phyloP scores from a whole-genome alignment of 1,140 invertebrate genomes.

The Babylonia areolata region DNA sequence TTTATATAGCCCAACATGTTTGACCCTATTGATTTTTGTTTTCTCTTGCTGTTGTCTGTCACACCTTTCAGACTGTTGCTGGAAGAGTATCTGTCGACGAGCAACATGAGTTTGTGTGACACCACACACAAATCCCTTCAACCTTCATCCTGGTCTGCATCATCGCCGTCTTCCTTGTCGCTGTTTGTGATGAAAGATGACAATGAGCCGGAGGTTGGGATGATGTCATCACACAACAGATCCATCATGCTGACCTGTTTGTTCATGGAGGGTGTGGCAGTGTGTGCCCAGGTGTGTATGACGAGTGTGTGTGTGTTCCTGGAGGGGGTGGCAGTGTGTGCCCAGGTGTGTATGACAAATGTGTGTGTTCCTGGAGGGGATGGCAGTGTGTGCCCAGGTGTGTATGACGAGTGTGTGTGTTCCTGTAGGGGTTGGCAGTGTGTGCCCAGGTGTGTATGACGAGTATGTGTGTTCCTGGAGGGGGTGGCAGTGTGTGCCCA shows the following conservation, averaged over 20 bases:
- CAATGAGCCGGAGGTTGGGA: conserved; percentile 8
- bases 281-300: conserved; percentile 65
- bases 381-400: too few species aligned
- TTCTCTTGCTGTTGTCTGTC: neutral
- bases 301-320: too few species aligned
- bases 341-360: too few species aligned
- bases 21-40: neutral
- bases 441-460: too few species aligned
- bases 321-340: too few species aligned
- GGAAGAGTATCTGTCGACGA: conserved; percentile 62
- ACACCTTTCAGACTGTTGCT: conserved; percentile 55
- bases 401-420: too few species aligned
- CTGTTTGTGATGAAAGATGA: conserved; percentile 28
- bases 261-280: conserved; percentile 63
- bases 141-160: conserved; percentile 23
- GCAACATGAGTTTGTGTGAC: conserved; percentile 60
- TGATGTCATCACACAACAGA: conserved; percentile 48
- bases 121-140: neutral
- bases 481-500: too few species aligned
- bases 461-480: too few species aligned
- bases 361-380: too few species aligned
- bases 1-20: neutral
- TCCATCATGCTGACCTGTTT: conserved; percentile 64
- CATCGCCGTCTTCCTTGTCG: conserved; percentile 38
- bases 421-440: too few species aligned